Base-by-base conservation (phyloP, 2,888 invertebrate species). In the Drosophila anomelani region DNA sequence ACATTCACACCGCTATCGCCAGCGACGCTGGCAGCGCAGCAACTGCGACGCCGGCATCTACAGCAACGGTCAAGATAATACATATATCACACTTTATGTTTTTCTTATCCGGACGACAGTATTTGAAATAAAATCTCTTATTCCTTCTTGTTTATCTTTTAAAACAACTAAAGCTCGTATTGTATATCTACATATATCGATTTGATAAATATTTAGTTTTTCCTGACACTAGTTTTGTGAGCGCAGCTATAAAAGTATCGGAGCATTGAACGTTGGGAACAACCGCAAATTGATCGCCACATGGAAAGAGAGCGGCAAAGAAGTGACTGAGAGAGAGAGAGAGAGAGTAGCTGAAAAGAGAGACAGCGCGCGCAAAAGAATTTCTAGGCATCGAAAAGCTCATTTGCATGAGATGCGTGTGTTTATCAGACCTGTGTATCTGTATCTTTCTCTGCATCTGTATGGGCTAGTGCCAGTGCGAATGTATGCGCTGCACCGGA, bases 241-340 rank as follows among this genome's bases (percentile, higher is more conserved):
- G 13, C 34, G 13, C 13, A 2, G 10, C 43, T 76, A 36, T 34
- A 59, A 26, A 54, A 44, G 53, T 47, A 54, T 55, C 69, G 85
- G 81, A 82, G 87, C 87, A 84, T 84, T 87, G 75, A 79, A 81
- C 77, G 79, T 76, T 76, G 76, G 29, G 69, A 71, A 74, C 79
- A 81, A 74, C 82, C 77, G 79, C 68, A 81, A 80, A 69, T 84
- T 76, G 85, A 82, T 87, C 87, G 70, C 23, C 49, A 43, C 56
- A 57, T 39, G 70, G 55, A 56, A 39, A 56, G 43, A n/a, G 54
- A 58, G 47, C 61, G 10, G 17, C 26, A 32, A n/a, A 39, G 43
- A 39, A 32, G 32, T 47, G 32, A 12, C 17, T 12, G 29, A 23
- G 44, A 7, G 46, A 46, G 62, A 7, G 23, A 7, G 23, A 23